Percentiles rank a stretch among this genome's conserved stretches.
Conservation (phyloP, 2,888 invertebrate species). For the Netelia virgata region DNA sequence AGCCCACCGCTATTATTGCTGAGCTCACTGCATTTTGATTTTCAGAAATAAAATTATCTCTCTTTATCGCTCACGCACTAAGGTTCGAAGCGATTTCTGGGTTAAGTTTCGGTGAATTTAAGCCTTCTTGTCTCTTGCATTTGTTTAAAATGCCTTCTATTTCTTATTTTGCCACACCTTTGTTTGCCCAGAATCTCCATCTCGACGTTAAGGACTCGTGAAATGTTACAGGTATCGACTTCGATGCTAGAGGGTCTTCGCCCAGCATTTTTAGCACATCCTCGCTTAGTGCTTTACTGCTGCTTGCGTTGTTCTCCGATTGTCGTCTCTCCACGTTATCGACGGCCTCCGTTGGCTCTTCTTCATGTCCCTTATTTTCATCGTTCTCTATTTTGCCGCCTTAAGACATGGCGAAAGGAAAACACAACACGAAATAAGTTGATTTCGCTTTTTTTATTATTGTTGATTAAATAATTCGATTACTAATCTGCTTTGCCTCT, state of each 20-base stretch:
- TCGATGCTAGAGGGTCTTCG: conserved; percentile 53
- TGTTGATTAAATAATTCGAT: too few relatives aligned
- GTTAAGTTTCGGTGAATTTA: conserved; percentile 61
- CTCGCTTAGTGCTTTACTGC: not conserved
- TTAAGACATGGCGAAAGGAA: not conserved
- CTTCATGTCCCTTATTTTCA: not conserved
- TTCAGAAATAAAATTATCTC: conserved; percentile 43
- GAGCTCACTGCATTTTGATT: conserved; percentile 31
- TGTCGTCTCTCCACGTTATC: not conserved
- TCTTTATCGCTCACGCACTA: conserved; percentile 31
- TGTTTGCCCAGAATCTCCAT: conserved; percentile 60
- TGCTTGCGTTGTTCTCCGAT: not conserved
- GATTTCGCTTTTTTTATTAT: not conserved
- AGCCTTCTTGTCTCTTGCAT: conserved; percentile 39
- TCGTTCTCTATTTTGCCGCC: not conserved
- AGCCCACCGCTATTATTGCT: conserved; percentile 53
- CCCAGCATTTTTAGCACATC: conserved; percentile 48
- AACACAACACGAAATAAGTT: not conserved
- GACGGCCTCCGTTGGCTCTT: not conserved
- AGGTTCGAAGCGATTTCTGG: conserved; percentile 43
- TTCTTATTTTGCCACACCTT: conserved; percentile 52
- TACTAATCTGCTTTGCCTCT: conserved; percentile 32
- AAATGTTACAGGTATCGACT: conserved; percentile 27
- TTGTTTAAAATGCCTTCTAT: conserved; percentile 36
- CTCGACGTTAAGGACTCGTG: conserved; percentile 46